Evolutionary conservation across 2,888 invertebrate genomes (phyloP), one percentile per base, ranked within the genome.

Genomic region (Bellardia pandia): DNA sequence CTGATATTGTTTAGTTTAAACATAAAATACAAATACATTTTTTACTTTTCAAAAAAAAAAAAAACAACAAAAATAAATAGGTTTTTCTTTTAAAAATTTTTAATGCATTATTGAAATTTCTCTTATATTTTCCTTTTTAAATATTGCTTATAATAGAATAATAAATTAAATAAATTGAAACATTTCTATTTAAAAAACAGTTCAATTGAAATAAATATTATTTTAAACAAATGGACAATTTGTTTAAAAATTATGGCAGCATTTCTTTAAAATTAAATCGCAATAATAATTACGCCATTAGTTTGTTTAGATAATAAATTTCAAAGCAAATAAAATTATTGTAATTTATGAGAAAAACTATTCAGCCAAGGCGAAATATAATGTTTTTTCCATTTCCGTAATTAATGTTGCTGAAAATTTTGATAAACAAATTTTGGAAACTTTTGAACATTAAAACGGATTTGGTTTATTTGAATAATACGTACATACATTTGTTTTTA

Each of bases 221-320:
- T 58, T 72, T 58, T 58, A 58, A 56, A 58, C 42, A 72, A 72
- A 72, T 72, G 42, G 60, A 51, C 11, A 79, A 66, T 62, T 69
- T 79, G 45, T 69, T 69, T 62, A 62, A 60, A 62, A 40, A 51
- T 58, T 58, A 58, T 13, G 58, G 30, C 69, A 30, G 13, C 14
- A 37, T 62, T 51, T 48, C 14, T 51, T 4, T 6, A 51, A 69
- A 51, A 30, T 30, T 45, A 45, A 30, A 30, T 11, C 9, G 13
- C 8, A 13, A 11, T 11, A 30, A 42, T 23, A 14, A 9, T 60
- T 53, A 66, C 16, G 66, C 48, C 53, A 66, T 66, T 53, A 30
- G 45, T 56, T 53, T 58, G 58, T 53, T 69, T 42, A 66, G 42
- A 13, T 66, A 45, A 42, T 23, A 66, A 66, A 23, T 66, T 45